Evolutionary conservation across 2,113 vertebrate genomes (phyloP).

Genomic region (Ptychochromis oligacanthus): DNA sequence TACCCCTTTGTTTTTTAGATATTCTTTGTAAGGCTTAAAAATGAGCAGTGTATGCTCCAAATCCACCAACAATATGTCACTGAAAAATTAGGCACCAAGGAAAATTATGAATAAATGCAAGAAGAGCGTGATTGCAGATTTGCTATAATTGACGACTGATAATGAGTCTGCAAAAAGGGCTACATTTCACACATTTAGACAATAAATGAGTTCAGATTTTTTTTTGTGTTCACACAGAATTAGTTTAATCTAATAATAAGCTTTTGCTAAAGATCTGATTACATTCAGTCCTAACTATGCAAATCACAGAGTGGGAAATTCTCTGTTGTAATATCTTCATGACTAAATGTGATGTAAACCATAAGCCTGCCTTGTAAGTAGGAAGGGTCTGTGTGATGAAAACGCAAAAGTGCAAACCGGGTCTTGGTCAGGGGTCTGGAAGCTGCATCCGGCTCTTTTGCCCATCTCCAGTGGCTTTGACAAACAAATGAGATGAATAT

Average conservation of each 20-base stretch:
- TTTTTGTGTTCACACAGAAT: slow-evolving; percentile 5
- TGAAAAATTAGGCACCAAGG: neutral
- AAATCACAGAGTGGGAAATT: neutral
- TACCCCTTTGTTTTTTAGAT: neutral
- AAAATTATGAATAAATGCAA: neutral
- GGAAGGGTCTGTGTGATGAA: neutral
- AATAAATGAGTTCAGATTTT: neutral
- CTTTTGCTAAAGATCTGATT: slow-evolving; percentile 20
- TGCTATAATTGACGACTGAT: neutral
- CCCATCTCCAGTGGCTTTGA: neutral
- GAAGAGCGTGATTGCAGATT: neutral
- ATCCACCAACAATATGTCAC: neutral
- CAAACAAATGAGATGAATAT: neutral
- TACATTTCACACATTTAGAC: neutral
- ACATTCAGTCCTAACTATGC: slow-evolving; percentile 4
- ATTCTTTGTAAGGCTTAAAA: neutral
- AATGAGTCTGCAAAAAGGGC: neutral
- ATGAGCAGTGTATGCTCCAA: neutral
- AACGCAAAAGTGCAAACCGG: no score
- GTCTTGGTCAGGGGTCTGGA: neutral
- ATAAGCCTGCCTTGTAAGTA: neutral
- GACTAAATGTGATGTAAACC: slow-evolving; percentile 2
- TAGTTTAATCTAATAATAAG: slow-evolving; percentile 8
- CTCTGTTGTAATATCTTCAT: slow-evolving; percentile 6
- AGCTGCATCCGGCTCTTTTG: neutral